These are phyloP conservation scores for Tapirus terrestris DNA, from an alignment of 2,113 vertebrate genomes.

Conservation along the genomic window DNA sequence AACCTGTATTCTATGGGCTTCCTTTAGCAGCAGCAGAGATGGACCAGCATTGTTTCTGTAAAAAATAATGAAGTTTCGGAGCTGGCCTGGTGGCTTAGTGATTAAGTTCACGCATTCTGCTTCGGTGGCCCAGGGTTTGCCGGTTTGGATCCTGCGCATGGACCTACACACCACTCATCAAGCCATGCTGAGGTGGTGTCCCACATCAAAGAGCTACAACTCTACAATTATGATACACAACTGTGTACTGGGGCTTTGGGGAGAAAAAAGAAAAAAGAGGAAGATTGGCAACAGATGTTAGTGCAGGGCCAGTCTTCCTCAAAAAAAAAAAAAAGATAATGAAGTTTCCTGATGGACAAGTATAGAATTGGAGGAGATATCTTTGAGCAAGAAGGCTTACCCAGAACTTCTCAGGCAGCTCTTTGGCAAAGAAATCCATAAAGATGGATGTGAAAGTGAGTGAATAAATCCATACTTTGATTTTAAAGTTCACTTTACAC, in stretches of 20 bases:
- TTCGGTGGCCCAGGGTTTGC: no score
- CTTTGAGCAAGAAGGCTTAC: conserved; percentile 36
- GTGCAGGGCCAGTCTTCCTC: no score
- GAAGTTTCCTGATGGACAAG: background rate
- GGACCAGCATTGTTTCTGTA: background rate
- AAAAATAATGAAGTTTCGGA: background rate
- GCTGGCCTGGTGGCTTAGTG: no score
- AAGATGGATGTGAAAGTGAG: conserved; percentile 46
- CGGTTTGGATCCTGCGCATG: no score
- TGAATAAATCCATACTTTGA: conserved; percentile 54
- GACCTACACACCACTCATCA: no score
- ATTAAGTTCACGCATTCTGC: no score
- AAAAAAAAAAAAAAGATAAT: background rate
- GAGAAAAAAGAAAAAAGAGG: no score
- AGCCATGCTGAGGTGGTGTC: no score
- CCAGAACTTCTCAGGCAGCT: background rate
- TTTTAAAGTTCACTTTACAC: conserved; percentile 54
- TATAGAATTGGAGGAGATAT: background rate
- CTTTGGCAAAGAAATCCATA: conserved; percentile 35
- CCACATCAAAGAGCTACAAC: no score
- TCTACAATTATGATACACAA: no score
- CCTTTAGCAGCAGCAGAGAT: background rate
- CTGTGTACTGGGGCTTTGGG: no score
- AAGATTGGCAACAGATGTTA: no score
- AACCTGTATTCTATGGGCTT: background rate